Percentiles rank a stretch among this genome's conserved stretches.
These are phyloP conservation scores for Archegozetes longisetosus DNA, from an alignment of 1,140 invertebrate species.

Conservation along the genomic window DNA sequence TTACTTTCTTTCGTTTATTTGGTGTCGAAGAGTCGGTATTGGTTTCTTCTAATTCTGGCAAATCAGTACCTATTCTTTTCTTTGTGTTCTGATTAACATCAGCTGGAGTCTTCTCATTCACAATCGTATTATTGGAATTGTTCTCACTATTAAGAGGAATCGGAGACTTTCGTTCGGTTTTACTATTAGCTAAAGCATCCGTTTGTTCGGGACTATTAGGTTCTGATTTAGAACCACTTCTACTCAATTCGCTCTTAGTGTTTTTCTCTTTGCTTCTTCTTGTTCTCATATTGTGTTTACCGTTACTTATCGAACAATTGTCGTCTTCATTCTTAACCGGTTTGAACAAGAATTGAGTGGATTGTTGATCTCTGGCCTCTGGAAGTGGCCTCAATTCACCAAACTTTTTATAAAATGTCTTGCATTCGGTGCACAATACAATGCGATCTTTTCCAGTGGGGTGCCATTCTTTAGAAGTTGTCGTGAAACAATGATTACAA, in stretches of 20 bases:
- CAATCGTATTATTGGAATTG: background rate
- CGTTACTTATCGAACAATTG: conserved; percentile 22
- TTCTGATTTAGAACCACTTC: background rate
- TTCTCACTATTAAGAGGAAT: background rate
- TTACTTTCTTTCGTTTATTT: background rate
- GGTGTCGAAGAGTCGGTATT: background rate
- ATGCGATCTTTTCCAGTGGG: conserved; percentile 56
- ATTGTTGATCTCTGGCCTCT: conserved; percentile 8
- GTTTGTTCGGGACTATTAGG: background rate
- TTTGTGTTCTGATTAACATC: background rate
- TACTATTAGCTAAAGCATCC: too few species aligned
- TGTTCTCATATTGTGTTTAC: conserved; percentile 39
- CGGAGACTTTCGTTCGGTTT: too few species aligned
- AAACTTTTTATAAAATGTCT: conserved; percentile 62
- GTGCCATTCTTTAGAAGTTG: conserved; percentile 53
- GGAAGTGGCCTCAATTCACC: conserved; percentile 44
- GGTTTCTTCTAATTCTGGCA: background rate
- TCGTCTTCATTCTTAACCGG: conserved; percentile 42
- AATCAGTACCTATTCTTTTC: background rate
- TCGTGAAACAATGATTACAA: conserved; percentile 43
- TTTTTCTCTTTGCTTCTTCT: conserved; percentile 29
- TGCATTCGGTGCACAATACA: conserved; percentile 62
- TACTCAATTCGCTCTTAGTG: background rate
- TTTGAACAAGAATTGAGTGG: conserved; percentile 47
- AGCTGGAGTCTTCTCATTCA: background rate